A percentile compares a stretch with the other conserved stretches of the same genome.
phyloP scores from a whole-genome alignment of 2,888 invertebrate genomes.

The Aspidiotus destructor region DNA sequence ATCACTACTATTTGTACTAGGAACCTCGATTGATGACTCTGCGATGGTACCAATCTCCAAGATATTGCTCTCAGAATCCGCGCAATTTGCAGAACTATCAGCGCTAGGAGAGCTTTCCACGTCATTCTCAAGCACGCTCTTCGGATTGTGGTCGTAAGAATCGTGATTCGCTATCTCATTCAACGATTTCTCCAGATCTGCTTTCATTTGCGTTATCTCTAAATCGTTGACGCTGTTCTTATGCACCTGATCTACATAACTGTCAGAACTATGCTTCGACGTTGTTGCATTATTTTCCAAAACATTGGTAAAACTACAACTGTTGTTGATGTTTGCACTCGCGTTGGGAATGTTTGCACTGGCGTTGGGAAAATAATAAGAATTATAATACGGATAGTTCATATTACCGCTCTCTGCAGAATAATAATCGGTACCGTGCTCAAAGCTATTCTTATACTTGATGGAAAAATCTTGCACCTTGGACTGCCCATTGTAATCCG shows the following conservation, averaged over 20 bases:
- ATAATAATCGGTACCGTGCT: not conserved
- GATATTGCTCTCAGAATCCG: not conserved
- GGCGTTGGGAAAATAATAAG: no score
- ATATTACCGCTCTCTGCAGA: not conserved
- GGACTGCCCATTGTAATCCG: not conserved
- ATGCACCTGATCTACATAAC: not conserved
- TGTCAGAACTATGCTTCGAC: not conserved
- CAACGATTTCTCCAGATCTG: slow-evolving; percentile 22
- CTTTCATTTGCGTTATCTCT: slow-evolving; percentile 25
- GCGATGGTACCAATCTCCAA: not conserved
- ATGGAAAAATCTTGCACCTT: slow-evolving; percentile 7
- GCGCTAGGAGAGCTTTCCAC: slow-evolving; percentile 3
- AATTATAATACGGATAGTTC: not conserved
- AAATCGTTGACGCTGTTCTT: slow-evolving; percentile 4
- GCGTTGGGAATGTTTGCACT: not conserved
- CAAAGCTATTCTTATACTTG: slow-evolving; percentile 3
- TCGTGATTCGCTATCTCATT: slow-evolving; percentile 22
- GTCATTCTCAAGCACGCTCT: slow-evolving; percentile 1
- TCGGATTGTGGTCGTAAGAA: slow-evolving; percentile 8
- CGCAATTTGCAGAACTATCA: no score
- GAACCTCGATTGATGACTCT: not conserved
- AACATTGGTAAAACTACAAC: not conserved
- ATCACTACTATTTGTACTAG: no score
- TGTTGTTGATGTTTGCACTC: not conserved
- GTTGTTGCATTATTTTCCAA: not conserved